Evolutionary conservation across 2,797 vertebrate genomes (phyloP), one percentile per base, ranked within the genome.

Genomic region (Gymnodraco acuticeps): DNA sequence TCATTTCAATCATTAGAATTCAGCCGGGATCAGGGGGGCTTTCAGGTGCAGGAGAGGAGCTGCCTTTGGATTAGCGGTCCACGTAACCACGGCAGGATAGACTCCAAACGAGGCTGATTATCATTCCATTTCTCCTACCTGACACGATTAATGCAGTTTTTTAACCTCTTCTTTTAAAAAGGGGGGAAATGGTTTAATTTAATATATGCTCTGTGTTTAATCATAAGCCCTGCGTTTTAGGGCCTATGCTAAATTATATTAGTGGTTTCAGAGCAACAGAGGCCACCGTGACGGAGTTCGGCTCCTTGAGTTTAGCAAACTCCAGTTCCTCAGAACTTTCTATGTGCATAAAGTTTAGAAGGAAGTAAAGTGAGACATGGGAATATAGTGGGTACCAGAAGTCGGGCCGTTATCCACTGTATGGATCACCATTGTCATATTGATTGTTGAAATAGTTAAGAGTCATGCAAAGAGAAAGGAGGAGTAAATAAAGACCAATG

Each of bases 171-270:
- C 73, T 80, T 67, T 70, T 74, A 31, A 71, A 23, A 66, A 41
- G 48, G 13, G 54, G 55, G 55, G 70, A 8, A 10, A 33, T 73
- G 77, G 78, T 88, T 92, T 93, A 92, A 93, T 93, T 93, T 93
- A 92, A 94, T 93, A 90, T 89, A 87, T 92, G 79, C 91, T 83
- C 42, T 71, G 61, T 82, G 78, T 90, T 86, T 91, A 88, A 93
- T 92, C 88, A 33, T 92, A 92, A 91, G 84, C 87, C 11, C 69
- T 46, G 76, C 75, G 33, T 87, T 85, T 86, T 50, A 70, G 70
- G 77, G 73, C 47, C 78, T 80, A 63, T 78, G 77, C 73, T 27
- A 80, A 70, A 81, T 66, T 38, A 86, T 82, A 88, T 85, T 74
- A 85, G 77, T 59, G 81, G 70, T 70, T 75, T n/a, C n/a, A 66